Evolutionary conservation across 2,113 vertebrate species (phyloP), one percentile per base, ranked within the genome.

Genomic region (Hystrix brachyura): DNA sequence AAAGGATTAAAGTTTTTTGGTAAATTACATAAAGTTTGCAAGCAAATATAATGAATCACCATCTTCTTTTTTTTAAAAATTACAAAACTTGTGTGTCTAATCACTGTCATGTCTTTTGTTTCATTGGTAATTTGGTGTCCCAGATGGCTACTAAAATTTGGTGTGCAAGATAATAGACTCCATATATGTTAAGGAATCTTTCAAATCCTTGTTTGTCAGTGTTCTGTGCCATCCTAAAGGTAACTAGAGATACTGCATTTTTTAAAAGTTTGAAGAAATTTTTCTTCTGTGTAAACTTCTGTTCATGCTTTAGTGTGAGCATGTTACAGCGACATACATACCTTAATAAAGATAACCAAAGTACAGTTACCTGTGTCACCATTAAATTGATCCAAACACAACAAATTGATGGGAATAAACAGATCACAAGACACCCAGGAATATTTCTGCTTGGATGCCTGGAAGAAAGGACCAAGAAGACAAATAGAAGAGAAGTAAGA

Each of bases 91-190:
- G 3, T 48, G 38, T 53, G 19, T 48, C 65, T 85, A 67, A 34
- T 27, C 80, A 72, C 38, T 84, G 84, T 29, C 48, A 8, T 90
- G n/a, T 64, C 89, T 93, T 92, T 71, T 88, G 76, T 62, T 84
- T 91, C 79, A 18, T 11, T 79, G 80, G 65, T 69, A 83, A 89
- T 89, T 92, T 81, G 57, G 27, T 59, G 82, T 91, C 81, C 81
- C 91, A 72, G 60, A 43, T 78, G 81, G 62, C 85, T 48, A 62
- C 64, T 92, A 85, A 88, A 90, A 96, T 94, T 79, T 90, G 25
- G 7, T 67, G 15, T 83, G 76, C 19, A 27, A 85, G 72, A 34
- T 72, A 90, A 87, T 51, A 86, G 82, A 91, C 29, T 85, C 92
- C 21, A 9, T 19, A 9, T 82, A 15, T 71, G 27, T 81, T 51